Percentiles rank a stretch among this genome's conserved stretches.
Conservation (phyloP, 2,113 vertebrate species). For the Gnathonemus echidnorhynchus region DNA sequence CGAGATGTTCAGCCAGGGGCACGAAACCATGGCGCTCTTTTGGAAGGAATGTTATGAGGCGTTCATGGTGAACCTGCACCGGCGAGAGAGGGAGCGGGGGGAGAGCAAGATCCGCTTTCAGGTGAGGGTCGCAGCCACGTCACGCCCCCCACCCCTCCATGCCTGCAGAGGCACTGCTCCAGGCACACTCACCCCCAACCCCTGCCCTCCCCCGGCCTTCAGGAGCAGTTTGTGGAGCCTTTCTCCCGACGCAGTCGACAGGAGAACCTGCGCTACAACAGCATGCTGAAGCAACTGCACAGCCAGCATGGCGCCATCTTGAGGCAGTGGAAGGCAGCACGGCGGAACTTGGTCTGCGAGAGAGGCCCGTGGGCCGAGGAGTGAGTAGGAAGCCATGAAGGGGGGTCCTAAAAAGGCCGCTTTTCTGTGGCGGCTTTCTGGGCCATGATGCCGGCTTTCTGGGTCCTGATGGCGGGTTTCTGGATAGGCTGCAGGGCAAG, state of each 20-base stretch:
- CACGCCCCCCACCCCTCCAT: neutral
- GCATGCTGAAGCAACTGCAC: constrained; percentile 82
- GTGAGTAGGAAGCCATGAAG: constrained; percentile 46
- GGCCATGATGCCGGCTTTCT: neutral
- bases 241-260: constrained; percentile 84
- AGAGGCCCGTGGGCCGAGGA: constrained; percentile 87
- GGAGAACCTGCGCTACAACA: constrained; percentile 91
- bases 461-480: neutral
- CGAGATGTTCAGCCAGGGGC: constrained; percentile 78
- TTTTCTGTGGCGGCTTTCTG: neutral
- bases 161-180: neutral
- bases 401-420: neutral
- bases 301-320: constrained; percentile 70
- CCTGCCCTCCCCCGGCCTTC: constrained; percentile 22
- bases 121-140: constrained; percentile 54
- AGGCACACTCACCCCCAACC: neutral
- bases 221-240: constrained; percentile 90
- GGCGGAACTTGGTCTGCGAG: constrained; percentile 79
- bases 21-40: constrained; percentile 83
- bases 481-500: constrained; percentile 64
- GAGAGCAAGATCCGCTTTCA: constrained; percentile 97
- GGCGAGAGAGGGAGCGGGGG: constrained; percentile 79
- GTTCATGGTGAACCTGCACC: constrained; percentile 89
- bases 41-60: constrained; percentile 93
- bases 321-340: constrained; percentile 81